Conservation (phyloP, 2,797 vertebrate species). For the Falco concolor region DNA sequence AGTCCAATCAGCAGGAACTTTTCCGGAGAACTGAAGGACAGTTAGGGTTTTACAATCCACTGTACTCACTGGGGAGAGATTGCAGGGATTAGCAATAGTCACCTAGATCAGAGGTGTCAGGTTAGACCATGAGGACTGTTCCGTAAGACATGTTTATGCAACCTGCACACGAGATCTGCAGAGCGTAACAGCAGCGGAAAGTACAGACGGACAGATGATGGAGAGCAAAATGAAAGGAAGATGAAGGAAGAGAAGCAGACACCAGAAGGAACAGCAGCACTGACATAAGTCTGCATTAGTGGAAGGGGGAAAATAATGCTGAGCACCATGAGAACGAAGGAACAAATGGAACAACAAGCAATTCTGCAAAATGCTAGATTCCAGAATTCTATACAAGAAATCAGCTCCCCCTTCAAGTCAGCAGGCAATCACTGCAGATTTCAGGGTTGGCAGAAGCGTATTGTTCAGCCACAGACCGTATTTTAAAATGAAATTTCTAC, state of each 20-base stretch:
- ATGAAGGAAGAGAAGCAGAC: not conserved
- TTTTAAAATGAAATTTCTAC: not conserved
- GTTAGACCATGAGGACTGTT: not conserved
- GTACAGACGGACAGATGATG: not conserved
- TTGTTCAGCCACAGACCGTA: not conserved
- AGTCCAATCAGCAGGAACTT: not conserved
- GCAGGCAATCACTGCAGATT: not conserved
- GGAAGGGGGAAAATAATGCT: not conserved
- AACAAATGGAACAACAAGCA: not conserved
- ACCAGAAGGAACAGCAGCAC: not conserved
- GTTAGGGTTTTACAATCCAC: not conserved
- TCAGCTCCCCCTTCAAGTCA: not conserved
- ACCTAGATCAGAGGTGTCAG: not conserved
- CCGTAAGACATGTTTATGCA: not conserved
- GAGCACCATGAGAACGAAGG: not conserved
- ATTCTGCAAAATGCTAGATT: not conserved
- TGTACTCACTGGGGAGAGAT: not conserved
- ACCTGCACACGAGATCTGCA: not conserved
- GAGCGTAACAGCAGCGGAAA: not conserved
- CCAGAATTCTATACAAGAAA: not conserved
- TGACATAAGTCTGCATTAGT: not conserved
- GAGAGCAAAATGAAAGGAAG: not conserved
- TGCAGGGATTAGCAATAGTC: not conserved
- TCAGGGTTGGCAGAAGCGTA: not conserved
- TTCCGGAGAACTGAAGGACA: not conserved